Conservation (phyloP, 2,888 invertebrate species). For the Stegana nigrithorax region DNA sequence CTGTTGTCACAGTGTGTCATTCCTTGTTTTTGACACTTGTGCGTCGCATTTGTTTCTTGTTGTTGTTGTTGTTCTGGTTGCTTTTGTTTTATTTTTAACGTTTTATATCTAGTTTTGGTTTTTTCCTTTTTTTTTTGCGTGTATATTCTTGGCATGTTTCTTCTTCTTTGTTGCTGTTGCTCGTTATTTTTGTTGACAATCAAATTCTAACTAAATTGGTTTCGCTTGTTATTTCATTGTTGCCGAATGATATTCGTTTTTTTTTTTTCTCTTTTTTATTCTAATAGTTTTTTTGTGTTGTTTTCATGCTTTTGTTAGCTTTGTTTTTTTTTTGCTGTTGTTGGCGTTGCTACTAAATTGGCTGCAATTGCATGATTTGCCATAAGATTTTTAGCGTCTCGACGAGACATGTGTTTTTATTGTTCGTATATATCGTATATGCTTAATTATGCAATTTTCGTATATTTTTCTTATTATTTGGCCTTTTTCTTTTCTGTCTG, state of each 20-base stretch:
- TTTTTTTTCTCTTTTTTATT: slow-evolving; percentile 26
- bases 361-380: slow-evolving; percentile 42
- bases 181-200: slow-evolving; percentile 53
- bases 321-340: background rate
- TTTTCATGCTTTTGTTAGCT: slow-evolving; percentile 23
- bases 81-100: background rate
- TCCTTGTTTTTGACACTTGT: slow-evolving; percentile 6
- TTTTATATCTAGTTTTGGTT: background rate
- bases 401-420: slow-evolving; percentile 42
- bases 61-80: background rate
- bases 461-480: slow-evolving; percentile 1
- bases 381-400: too few species aligned
- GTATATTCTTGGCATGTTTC: background rate
- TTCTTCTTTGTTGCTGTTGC: slow-evolving; percentile 29
- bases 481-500: background rate
- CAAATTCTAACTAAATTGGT: slow-evolving; percentile 55
- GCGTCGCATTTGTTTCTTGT: background rate
- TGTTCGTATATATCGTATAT: background rate
- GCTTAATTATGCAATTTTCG: too few species aligned
- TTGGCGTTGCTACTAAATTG: slow-evolving; percentile 35
- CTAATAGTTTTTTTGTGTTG: slow-evolving; percentile 29
- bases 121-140: background rate
- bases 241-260: slow-evolving; percentile 20
- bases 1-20: background rate
- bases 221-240: slow-evolving; percentile 43